Evolutionary conservation across 1,140 invertebrate genomes (phyloP).

Genomic region (Branchinecta lindahli): DNA sequence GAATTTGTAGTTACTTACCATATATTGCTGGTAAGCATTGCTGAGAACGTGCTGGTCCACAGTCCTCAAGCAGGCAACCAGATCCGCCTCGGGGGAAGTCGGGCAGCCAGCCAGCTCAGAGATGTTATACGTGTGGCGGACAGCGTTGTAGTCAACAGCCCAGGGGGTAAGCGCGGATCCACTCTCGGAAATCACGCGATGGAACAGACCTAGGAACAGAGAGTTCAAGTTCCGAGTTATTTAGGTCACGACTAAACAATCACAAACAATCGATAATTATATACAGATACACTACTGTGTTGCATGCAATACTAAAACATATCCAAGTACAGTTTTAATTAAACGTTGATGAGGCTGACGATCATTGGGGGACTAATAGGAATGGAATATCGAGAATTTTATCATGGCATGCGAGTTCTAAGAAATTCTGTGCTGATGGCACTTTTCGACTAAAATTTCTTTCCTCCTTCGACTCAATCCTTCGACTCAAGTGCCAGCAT

Average conservation of each 20-base stretch:
- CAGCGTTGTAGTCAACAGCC: constrained; percentile 29
- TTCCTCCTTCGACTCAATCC: no score
- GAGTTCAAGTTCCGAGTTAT: constrained; percentile 7
- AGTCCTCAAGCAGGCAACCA: constrained; percentile 28
- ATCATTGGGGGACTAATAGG: background rate
- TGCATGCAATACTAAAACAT: background rate
- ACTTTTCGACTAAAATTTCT: no score
- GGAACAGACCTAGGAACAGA: constrained; percentile 26
- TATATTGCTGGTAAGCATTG: background rate
- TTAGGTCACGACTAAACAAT: no score
- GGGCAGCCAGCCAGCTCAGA: constrained; percentile 28
- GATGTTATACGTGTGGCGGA: constrained; percentile 26
- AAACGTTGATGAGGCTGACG: background rate
- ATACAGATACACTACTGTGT: no score
- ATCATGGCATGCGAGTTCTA: background rate
- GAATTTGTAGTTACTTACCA: background rate
- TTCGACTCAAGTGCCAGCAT: no score
- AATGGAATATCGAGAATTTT: background rate
- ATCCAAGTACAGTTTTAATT: no score
- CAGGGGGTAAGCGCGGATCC: constrained; percentile 29
- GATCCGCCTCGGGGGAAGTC: constrained; percentile 30
- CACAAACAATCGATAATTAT: background rate
- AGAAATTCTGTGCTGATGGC: no score
- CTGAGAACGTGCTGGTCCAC: constrained; percentile 21
- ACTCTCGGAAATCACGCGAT: constrained; percentile 27